These are phyloP conservation scores for Calameuta idolon DNA, from an alignment of 2,888 invertebrate genomes.

Conservation along the genomic window DNA sequence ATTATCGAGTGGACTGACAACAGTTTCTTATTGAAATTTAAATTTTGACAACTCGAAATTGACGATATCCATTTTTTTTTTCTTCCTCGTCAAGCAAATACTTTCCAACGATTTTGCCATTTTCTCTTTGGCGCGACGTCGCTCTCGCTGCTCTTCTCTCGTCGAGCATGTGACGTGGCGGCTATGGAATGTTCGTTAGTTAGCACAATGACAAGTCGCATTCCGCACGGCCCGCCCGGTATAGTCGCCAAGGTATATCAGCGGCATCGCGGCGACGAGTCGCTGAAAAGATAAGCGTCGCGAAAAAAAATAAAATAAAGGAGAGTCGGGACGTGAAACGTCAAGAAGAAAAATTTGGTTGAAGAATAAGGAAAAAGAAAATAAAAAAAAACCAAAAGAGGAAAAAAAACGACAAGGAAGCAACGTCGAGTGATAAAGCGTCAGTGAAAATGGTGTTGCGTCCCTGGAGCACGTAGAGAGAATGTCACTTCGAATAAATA, in stretches of 20 bases:
- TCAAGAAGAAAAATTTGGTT: neutral
- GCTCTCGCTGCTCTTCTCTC: neutral
- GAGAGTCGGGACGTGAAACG: neutral
- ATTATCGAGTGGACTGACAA: too few relatives aligned
- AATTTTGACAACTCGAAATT: neutral
- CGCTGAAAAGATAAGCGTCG: neutral
- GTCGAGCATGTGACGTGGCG: neutral
- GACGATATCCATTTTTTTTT: neutral
- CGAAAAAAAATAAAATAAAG: too few relatives aligned
- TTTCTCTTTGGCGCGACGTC: neutral
- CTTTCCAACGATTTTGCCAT: neutral
- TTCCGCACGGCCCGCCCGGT: constrained; percentile 33
- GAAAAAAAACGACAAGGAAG: neutral
- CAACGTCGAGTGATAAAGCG: neutral
- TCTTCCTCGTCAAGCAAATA: neutral
- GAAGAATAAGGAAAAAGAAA: neutral
- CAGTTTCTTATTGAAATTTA: neutral
- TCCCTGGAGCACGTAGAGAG: neutral
- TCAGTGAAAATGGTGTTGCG: neutral
- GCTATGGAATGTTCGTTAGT: constrained; percentile 36
- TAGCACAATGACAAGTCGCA: constrained; percentile 46
- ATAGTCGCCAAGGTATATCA: neutral
- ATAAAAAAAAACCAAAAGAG: neutral
- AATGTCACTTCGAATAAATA: neutral
- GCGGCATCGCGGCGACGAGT: neutral